Evolutionary conservation across 2,113 vertebrate species (phyloP).

Genomic region (Hippopotamus amphibius): DNA sequence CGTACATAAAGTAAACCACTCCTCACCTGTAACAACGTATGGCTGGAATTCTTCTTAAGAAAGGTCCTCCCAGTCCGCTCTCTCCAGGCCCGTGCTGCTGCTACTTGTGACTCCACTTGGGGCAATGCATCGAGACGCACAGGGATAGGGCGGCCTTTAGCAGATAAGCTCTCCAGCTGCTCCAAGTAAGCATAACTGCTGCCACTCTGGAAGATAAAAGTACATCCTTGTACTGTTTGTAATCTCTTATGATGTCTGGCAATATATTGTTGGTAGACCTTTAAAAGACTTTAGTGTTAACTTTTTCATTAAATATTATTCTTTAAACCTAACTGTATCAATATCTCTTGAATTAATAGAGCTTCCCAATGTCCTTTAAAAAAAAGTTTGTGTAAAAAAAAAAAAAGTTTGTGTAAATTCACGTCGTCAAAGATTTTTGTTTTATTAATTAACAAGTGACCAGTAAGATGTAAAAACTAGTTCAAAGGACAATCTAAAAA

Average conservation of each 20-base stretch:
- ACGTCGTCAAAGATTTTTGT: constrained; percentile 12
- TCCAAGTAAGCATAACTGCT: constrained; percentile 96
- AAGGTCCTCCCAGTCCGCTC: constrained; percentile 97
- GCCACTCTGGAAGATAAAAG: constrained; percentile 89
- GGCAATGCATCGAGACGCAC: constrained; percentile 94
- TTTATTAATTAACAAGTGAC: constrained; percentile 34
- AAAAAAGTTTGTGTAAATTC: constrained; percentile 6
- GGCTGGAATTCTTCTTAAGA: constrained; percentile 99
- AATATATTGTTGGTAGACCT: background rate
- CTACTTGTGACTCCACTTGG: constrained; percentile 97
- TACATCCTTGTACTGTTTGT: background rate
- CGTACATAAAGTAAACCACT: background rate
- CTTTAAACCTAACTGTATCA: background rate
- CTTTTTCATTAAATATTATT: background rate
- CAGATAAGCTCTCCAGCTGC: constrained; percentile 95
- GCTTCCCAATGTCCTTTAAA: background rate
- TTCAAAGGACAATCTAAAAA: constrained; percentile 38
- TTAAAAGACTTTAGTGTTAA: background rate
- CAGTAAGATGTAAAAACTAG: constrained; percentile 41
- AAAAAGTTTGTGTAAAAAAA: constrained; percentile 28
- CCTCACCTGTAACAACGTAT: constrained; percentile 95
- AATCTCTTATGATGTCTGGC: background rate
- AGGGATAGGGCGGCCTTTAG: constrained; percentile 95
- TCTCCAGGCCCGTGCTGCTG: constrained; percentile 96
- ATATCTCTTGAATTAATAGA: background rate